Evolutionary conservation across 2,888 invertebrate species (phyloP).

Genomic region (Caenorhabditis imperialis): DNA sequence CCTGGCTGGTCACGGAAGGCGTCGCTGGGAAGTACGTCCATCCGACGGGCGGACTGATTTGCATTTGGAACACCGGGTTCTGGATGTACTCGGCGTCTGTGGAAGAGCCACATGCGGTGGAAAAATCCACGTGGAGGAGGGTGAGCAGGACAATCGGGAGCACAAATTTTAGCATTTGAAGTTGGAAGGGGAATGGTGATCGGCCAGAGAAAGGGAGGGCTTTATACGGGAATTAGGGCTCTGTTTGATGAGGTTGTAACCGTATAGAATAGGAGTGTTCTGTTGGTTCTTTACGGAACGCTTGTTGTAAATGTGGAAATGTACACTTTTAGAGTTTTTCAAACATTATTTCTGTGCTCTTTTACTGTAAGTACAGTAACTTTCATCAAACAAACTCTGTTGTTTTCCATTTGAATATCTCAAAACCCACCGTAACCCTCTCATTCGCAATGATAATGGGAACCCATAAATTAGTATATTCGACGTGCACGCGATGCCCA

Average conservation of each 20-base stretch:
- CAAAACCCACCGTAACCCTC: no score
- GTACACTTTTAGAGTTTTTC: no score
- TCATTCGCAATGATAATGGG: no score
- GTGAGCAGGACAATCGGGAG: conserved; percentile 1
- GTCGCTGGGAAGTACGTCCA: conserved; percentile 68
- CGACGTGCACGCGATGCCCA: no score
- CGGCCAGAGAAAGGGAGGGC: not conserved
- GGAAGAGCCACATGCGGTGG: conserved; percentile 37
- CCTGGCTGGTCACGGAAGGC: conserved; percentile 53
- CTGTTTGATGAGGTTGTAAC: conserved; percentile 52
- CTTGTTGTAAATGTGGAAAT: conserved; percentile 18
- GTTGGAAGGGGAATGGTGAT: conserved; percentile 3
- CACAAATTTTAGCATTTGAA: conserved; percentile 28
- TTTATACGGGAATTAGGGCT: conserved; percentile 9
- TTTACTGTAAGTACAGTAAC: no score
- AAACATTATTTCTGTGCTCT: no score
- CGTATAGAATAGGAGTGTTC: conserved; percentile 43
- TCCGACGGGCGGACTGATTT: conserved; percentile 66
- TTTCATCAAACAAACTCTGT: no score
- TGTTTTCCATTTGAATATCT: no score
- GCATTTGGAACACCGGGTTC: conserved; percentile 67
- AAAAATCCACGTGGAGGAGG: conserved; percentile 12
- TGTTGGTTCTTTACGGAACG: conserved; percentile 31
- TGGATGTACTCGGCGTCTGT: conserved; percentile 60
- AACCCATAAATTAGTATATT: no score